These are phyloP conservation scores for Apteryx owenii DNA, from an alignment of 2,113 vertebrate genomes.

Conservation along the genomic window DNA sequence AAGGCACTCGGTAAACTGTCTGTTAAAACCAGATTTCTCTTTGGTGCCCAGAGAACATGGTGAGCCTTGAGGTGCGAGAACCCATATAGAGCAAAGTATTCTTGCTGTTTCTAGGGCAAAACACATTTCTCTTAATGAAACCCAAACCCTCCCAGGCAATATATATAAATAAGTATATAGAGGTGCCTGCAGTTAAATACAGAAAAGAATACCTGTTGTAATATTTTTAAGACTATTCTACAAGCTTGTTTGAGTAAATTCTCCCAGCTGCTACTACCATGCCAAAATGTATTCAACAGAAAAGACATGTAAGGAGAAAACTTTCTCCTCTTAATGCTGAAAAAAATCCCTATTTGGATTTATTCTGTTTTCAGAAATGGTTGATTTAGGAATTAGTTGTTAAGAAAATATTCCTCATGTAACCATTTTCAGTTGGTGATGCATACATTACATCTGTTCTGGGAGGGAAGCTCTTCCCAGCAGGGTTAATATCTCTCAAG, in stretches of 20 bases:
- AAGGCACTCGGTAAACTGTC: not conserved
- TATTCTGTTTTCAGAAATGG: rapidly evolving
- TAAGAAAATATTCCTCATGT: not conserved
- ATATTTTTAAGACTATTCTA: rapidly evolving
- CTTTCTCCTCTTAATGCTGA: not conserved
- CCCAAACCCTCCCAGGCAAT: not conserved
- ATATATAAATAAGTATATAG: rapidly evolving
- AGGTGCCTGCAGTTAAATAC: not conserved
- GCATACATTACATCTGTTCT: not conserved
- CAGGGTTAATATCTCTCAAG: not conserved
- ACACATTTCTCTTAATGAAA: rapidly evolving
- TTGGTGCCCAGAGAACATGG: not conserved
- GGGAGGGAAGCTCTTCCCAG: rapidly evolving
- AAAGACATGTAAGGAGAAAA: not conserved
- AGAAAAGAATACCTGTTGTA: rapidly evolving
- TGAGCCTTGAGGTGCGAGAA: not conserved
- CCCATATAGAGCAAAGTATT: rapidly evolving
- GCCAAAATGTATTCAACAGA: not conserved
- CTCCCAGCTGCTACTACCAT: not conserved
- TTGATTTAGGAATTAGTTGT: not conserved
- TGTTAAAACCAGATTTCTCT: not conserved
- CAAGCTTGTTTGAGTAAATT: rapidly evolving
- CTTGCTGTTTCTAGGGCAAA: not conserved
- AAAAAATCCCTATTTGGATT: rapidly evolving
- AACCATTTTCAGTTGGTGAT: not conserved